These are phyloP conservation scores for Epistrophella euchroma DNA, from an alignment of 2,888 invertebrate species.

Conservation along the genomic window DNA sequence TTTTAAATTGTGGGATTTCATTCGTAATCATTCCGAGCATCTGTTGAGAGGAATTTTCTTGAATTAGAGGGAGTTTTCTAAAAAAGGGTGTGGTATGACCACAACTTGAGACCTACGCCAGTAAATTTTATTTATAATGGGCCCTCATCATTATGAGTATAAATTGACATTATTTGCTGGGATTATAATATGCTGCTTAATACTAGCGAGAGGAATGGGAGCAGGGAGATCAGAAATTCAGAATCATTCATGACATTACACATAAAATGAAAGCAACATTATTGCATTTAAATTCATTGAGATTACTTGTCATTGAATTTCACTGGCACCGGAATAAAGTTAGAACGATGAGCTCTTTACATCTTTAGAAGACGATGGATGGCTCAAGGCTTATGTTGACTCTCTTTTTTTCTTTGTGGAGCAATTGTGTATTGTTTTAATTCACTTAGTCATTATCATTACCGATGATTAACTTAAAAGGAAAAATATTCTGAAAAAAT, in stretches of 20 bases:
- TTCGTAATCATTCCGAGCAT: constrained; percentile 41
- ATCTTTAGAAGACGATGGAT: constrained; percentile 8
- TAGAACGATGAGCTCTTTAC: constrained; percentile 13
- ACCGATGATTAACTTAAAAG: not conserved
- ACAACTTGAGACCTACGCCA: constrained; percentile 7
- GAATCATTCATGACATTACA: not conserved
- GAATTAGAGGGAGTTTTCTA: constrained; percentile 22
- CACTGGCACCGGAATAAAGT: not conserved
- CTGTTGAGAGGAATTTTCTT: constrained; percentile 17
- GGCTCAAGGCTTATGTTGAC: not conserved
- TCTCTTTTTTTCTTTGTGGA: not conserved
- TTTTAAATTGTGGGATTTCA: constrained; percentile 42
- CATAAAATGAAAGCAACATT: constrained; percentile 48
- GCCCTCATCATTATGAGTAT: constrained; percentile 53
- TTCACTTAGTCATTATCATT: not conserved
- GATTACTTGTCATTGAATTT: constrained; percentile 39
- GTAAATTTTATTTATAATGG: constrained; percentile 37
- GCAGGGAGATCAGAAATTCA: constrained; percentile 15
- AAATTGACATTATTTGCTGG: constrained; percentile 42
- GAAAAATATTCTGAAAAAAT: not conserved
- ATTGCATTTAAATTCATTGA: constrained; percentile 56
- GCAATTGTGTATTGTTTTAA: constrained; percentile 35
- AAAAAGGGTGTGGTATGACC: constrained; percentile 28
- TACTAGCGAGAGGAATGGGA: not conserved
- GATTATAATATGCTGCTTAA: constrained; percentile 32